These are phyloP conservation scores for Copidosoma floridanum DNA, from an alignment of 1,140 invertebrate species.

Conservation along the genomic window DNA sequence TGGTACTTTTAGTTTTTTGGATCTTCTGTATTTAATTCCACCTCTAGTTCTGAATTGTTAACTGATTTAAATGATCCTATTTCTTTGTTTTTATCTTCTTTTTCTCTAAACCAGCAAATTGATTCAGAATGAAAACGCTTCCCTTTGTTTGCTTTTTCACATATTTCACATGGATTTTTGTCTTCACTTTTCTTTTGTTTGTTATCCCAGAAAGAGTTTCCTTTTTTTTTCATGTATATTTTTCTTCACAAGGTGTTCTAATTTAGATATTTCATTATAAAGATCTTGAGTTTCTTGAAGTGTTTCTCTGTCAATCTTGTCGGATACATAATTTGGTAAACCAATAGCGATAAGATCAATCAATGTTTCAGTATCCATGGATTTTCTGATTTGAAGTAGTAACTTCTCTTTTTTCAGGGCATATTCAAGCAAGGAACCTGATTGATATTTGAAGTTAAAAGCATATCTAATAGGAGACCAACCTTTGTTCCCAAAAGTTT, in stretches of 20 bases:
- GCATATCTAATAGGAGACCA: neutral
- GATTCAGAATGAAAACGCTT: neutral
- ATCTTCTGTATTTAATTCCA: neutral
- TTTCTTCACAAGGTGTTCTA: too few species aligned
- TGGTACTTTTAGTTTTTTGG: too few species aligned
- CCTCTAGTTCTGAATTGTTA: neutral
- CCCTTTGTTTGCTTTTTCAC: neutral
- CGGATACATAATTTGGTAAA: too few species aligned
- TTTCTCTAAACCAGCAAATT: neutral
- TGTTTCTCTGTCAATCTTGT: too few species aligned
- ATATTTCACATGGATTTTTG: too few species aligned
- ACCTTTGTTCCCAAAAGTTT: too few species aligned
- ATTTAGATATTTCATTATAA: too few species aligned
- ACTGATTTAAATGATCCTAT: neutral
- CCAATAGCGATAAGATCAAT: neutral
- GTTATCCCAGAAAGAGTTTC: too few species aligned
- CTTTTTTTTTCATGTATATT: too few species aligned
- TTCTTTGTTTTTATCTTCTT: neutral
- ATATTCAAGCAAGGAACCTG: neutral
- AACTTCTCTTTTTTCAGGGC: neutral
- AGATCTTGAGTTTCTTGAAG: too few species aligned
- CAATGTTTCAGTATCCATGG: too few species aligned
- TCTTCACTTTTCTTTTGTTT: too few species aligned
- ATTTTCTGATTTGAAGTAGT: neutral
- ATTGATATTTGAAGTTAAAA: neutral